phyloP scores from a whole-genome alignment of 2,888 invertebrate species.

The Euplexia lucipara region DNA sequence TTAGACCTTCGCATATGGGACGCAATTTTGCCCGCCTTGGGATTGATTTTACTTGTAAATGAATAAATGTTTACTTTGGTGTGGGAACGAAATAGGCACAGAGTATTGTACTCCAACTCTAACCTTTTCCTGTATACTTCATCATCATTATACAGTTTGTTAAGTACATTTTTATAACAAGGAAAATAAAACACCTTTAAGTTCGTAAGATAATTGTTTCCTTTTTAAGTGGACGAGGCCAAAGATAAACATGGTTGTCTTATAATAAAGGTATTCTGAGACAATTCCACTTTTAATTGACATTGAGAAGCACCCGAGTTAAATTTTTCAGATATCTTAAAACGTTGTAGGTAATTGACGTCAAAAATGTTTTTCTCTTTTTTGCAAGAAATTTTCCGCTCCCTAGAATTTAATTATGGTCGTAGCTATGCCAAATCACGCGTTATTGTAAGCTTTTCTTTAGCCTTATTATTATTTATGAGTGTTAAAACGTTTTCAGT shows the following conservation, averaged over 20 bases:
- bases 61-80: neutral
- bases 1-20: constrained; percentile 16
- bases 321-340: constrained; percentile 58
- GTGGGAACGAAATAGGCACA: neutral
- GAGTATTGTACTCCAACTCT: neutral
- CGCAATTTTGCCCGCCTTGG: constrained; percentile 11
- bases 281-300: constrained; percentile 56
- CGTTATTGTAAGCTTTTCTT: constrained; percentile 59
- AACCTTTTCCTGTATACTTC: no score
- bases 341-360: constrained; percentile 59
- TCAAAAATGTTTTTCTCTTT: constrained; percentile 55
- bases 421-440: constrained; percentile 63
- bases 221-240: constrained; percentile 14
- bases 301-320: constrained; percentile 56
- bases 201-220: constrained; percentile 25
- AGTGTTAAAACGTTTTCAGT: constrained; percentile 38
- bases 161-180: neutral
- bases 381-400: constrained; percentile 51
- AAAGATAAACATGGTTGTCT: constrained; percentile 40
- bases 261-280: constrained; percentile 45
- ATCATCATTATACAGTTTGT: neutral
- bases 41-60: constrained; percentile 12
- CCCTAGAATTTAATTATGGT: constrained; percentile 62
- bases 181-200: constrained; percentile 12
- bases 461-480: constrained; percentile 55